Conservation (phyloP, 2,113 vertebrate species). For the Elanus axillaris region DNA sequence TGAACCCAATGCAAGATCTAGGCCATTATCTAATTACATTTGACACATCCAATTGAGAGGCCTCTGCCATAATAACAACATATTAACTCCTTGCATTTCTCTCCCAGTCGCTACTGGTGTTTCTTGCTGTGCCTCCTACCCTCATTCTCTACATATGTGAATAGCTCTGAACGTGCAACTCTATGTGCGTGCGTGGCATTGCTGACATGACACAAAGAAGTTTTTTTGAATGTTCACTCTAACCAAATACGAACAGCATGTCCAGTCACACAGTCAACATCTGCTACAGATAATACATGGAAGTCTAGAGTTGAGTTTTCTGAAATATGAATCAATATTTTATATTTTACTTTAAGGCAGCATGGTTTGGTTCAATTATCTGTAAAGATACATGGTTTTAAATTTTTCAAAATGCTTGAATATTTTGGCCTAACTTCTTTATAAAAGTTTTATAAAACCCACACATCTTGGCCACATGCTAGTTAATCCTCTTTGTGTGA, state of each 20-base stretch:
- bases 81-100: background rate
- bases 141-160: background rate
- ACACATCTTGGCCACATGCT: background rate
- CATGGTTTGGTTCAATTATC: background rate
- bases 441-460: background rate
- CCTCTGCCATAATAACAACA: background rate
- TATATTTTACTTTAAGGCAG: background rate
- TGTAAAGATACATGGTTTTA: background rate
- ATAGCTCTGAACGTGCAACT: rapidly evolving
- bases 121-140: background rate
- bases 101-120: background rate
- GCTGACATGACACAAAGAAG: background rate
- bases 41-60: background rate
- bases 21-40: background rate
- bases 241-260: background rate
- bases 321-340: background rate
- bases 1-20: background rate
- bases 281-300: background rate
- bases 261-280: background rate
- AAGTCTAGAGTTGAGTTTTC: background rate
- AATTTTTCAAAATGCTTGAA: background rate
- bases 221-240: background rate
- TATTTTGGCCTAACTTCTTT: background rate
- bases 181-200: rapidly evolving
- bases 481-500: background rate